Conservation (phyloP, 2,888 invertebrate species). For the Spodoptera littoralis region DNA sequence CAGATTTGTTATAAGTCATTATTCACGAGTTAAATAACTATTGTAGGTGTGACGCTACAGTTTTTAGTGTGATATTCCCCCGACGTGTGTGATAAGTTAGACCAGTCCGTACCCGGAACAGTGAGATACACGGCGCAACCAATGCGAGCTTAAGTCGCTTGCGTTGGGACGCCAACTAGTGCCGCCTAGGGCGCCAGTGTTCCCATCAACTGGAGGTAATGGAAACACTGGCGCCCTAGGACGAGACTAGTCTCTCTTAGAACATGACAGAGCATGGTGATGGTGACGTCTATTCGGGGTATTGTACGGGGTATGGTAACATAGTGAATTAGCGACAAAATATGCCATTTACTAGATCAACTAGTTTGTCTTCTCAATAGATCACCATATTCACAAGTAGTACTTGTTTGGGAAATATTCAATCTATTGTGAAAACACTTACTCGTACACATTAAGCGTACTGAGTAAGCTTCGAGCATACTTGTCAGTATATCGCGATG, state of each 20-base stretch:
- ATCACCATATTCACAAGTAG: too few species aligned
- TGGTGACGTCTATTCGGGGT: slow-evolving; percentile 19
- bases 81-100: slow-evolving; percentile 3
- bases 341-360: too few species aligned
- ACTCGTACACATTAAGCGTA: neutral
- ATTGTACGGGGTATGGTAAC: too few species aligned
- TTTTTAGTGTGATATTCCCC: slow-evolving; percentile 2
- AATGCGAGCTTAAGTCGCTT: neutral
- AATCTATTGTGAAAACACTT: neutral
- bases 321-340: too few species aligned
- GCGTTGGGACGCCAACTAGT: too few species aligned
- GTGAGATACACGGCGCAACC: slow-evolving; percentile 2
- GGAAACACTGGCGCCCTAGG: slow-evolving; percentile 2
- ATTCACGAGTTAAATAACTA: too few species aligned
- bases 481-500: neutral
- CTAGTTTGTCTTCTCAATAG: too few species aligned
- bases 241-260: slow-evolving; percentile 8
- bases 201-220: neutral
- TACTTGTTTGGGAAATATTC: too few species aligned
- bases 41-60: neutral
- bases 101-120: slow-evolving; percentile 6
- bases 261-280: slow-evolving; percentile 5
- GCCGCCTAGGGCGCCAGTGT: neutral
- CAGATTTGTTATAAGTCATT: too few species aligned
- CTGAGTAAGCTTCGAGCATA: neutral